Evolutionary conservation across 2,888 invertebrate genomes (phyloP).

Genomic region (Sarcophaga rosellei): DNA sequence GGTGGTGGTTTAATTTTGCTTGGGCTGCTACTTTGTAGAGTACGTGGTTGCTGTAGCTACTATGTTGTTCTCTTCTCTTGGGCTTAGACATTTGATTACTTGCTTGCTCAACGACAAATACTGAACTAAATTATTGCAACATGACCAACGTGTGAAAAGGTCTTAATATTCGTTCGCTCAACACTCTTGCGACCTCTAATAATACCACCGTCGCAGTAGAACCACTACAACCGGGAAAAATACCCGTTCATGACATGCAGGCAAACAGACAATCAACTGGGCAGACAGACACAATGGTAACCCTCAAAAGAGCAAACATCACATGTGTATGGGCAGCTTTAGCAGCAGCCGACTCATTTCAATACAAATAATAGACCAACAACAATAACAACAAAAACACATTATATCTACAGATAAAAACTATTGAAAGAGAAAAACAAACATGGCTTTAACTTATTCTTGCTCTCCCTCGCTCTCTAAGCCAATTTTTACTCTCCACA

Average conservation of each 20-base stretch:
- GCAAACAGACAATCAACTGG: slow-evolving; percentile 25
- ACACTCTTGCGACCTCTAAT: slow-evolving; percentile 53
- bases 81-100: slow-evolving; percentile 37
- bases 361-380: slow-evolving; percentile 45
- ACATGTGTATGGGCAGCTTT: background rate
- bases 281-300: slow-evolving; percentile 57
- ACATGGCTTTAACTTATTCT: slow-evolving; percentile 13
- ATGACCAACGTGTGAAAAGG: slow-evolving; percentile 61
- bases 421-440: background rate
- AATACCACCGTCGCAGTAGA: slow-evolving; percentile 12
- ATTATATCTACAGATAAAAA: slow-evolving; percentile 26
- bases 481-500: slow-evolving; percentile 27
- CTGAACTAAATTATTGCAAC: slow-evolving; percentile 61
- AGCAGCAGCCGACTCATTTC: slow-evolving; percentile 45
- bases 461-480: slow-evolving; percentile 17
- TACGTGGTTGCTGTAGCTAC: slow-evolving; percentile 48
- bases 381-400: too few relatives aligned
- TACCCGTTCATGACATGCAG: background rate
- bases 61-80: slow-evolving; percentile 30
- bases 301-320: slow-evolving; percentile 55
- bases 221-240: background rate
- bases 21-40: slow-evolving; percentile 38
- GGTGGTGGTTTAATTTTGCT: slow-evolving; percentile 58
- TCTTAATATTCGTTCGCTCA: slow-evolving; percentile 55
- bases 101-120: slow-evolving; percentile 63